phyloP scores from a whole-genome alignment of 2,888 invertebrate species.

The Chrysodeixis includens region DNA sequence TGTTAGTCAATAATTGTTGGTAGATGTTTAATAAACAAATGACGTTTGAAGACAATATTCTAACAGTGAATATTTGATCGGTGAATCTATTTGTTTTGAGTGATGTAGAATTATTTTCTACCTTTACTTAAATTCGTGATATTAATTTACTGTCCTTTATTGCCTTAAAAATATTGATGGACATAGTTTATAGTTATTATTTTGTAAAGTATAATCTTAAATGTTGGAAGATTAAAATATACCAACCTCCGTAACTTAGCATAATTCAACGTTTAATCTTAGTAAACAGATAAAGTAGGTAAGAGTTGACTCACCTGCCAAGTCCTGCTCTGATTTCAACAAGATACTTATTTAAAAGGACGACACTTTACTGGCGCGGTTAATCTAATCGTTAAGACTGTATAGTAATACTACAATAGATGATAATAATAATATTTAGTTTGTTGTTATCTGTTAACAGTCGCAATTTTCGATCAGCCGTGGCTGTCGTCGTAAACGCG shows the following conservation, averaged over 20 bases:
- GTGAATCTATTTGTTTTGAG: too few species aligned
- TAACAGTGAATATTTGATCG: too few species aligned
- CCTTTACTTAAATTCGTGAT: too few species aligned
- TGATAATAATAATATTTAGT: too few species aligned
- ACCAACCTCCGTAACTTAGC: background rate
- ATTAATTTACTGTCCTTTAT: too few species aligned
- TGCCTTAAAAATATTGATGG: too few species aligned
- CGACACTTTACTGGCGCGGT: slow-evolving; percentile 19
- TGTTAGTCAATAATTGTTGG: too few species aligned
- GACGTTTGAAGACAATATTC: too few species aligned
- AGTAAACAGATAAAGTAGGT: slow-evolving; percentile 18
- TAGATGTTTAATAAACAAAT: too few species aligned
- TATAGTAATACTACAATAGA: slow-evolving; percentile 21
- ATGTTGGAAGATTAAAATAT: background rate
- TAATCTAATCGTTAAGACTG: slow-evolving; percentile 21
- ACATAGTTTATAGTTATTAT: too few species aligned
- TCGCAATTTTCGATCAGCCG: slow-evolving; percentile 81
- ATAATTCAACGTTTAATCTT: background rate
- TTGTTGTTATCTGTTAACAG: slow-evolving; percentile 63
- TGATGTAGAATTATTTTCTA: too few species aligned
- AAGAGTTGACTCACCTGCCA: slow-evolving; percentile 59
- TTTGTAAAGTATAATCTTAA: too few species aligned
- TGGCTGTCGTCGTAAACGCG: slow-evolving; percentile 82
- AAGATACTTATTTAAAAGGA: slow-evolving; percentile 20
- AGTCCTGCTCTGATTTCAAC: slow-evolving; percentile 44